Percentiles rank a stretch among this genome's conserved stretches.
phyloP scores from a whole-genome alignment of 2,113 vertebrate species.

The Pelodiscus sinensis region DNA sequence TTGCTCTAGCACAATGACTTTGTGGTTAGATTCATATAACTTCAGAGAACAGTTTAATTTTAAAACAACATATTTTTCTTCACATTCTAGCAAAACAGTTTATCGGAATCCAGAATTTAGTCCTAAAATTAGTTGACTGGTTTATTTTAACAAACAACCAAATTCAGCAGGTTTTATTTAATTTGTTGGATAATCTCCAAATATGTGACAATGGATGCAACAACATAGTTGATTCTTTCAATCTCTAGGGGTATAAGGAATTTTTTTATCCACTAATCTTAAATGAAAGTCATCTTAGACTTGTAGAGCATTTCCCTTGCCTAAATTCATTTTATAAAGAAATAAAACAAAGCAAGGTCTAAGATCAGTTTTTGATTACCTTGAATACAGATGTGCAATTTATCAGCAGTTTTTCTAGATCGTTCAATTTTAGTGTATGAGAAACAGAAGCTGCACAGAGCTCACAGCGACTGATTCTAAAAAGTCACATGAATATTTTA shows the following conservation, averaged over 20 bases:
- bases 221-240: not conserved
- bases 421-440: constrained; percentile 62
- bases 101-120: not conserved
- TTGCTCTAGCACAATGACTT: not conserved
- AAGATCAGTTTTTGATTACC: constrained; percentile 9
- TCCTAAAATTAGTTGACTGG: not conserved
- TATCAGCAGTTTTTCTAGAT: not conserved
- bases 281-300: not conserved
- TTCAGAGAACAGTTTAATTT: not conserved
- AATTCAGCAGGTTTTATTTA: not conserved
- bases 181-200: not conserved
- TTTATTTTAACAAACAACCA: not conserved
- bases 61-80: not conserved
- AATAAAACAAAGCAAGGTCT: not conserved
- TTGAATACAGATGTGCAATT: constrained; percentile 40
- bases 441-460: constrained; percentile 9
- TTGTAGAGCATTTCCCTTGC: not conserved
- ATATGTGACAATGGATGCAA: not conserved
- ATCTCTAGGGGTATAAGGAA: not conserved
- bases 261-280: not conserved
- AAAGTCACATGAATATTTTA: constrained; percentile 34
- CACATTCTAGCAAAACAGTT: not conserved
- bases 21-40: not conserved
- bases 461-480: constrained; percentile 1
- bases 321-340: constrained; percentile 8